Base-by-base conservation (phyloP, 2,888 invertebrate species). In the Nomada hirtipes region DNA sequence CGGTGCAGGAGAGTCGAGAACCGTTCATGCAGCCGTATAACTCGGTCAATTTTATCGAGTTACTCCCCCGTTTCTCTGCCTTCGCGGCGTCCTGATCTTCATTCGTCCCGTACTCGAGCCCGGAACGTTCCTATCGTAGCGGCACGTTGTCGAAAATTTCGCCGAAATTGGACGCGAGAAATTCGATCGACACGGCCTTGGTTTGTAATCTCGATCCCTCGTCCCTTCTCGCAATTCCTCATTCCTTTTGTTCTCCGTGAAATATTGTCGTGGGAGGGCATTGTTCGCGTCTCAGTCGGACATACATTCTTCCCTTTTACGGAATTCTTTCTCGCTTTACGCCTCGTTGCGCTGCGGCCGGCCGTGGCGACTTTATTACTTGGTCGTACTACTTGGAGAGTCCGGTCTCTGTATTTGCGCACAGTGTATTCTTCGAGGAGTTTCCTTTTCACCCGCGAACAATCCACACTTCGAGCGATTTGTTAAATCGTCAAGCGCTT, bases 31-130 rank as follows among this genome's bases (percentile, higher is more conserved):
- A 78, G 47, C 65, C 83, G 76, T 77, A 70, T 87, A 89, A 89
- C 79, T 87, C 67, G 84, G 86, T 85, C 85, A 86, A 85, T 86
- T 89, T 89, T 84, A 89, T 89, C 80, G 83, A 89, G 82, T 89
- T 88, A 89, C 82, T 60, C 42, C 50, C 75, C 79, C 68, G 70
- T 79, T 83, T 77, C 85, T 83, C 76, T 77, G 75, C 77, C 82
- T 82, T 78, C 75, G 65, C 84, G 71, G 65, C 76, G 47, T 55
- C 47, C 78, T 73, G 79, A 85, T 85, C 83, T 75, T 85, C 77
- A 63, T 85, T 84, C 79, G 64, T 29, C 67, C 73, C 71, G 13
- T 78, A 71, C 57, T 53, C 64, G 52, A 29, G 1, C 55, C 61
- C 44, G 67, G 61, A 68, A 76, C 42, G 42, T 63, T 75, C 72